Conservation (phyloP, 2,113 vertebrate genomes). For the Turdus rufiventris region DNA sequence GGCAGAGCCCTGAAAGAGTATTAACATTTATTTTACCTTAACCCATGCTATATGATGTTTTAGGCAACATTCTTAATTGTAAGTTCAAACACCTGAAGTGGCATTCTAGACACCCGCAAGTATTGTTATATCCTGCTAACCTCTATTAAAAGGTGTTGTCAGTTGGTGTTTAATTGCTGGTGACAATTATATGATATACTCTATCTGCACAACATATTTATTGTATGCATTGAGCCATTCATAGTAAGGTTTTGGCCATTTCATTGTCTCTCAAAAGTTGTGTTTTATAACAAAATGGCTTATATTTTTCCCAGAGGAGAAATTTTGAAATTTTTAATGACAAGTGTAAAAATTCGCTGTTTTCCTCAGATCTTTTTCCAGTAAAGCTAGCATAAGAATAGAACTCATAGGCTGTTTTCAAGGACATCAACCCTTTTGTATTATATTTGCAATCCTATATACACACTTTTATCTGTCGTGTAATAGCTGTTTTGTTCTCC, state of each 20-base stretch:
- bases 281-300: constrained; percentile 79
- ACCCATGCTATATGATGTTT: constrained; percentile 71
- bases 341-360: constrained; percentile 74
- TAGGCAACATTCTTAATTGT: constrained; percentile 83
- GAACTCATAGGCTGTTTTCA: constrained; percentile 62
- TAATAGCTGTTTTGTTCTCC: constrained; percentile 69
- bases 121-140: constrained; percentile 61
- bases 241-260: constrained; percentile 64
- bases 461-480: constrained; percentile 63
- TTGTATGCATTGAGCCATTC: constrained; percentile 66
- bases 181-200: constrained; percentile 58
- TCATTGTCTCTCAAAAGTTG: constrained; percentile 72
- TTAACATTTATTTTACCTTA: constrained; percentile 69
- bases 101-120: constrained; percentile 63
- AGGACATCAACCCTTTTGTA: constrained; percentile 73
- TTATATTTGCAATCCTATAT: constrained; percentile 57
- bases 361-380: constrained; percentile 71
- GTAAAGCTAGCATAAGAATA: constrained; percentile 67
- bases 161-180: constrained; percentile 64
- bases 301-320: constrained; percentile 77
- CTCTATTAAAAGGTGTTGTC: constrained; percentile 62
- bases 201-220: constrained; percentile 65
- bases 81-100: constrained; percentile 68
- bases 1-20: constrained; percentile 87
- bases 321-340: constrained; percentile 77